Percentiles rank a stretch among this genome's conserved stretches.
These are phyloP conservation scores for Dunckerocampus dactyliophorus DNA, from an alignment of 2,113 vertebrate genomes.

Conservation along the genomic window DNA sequence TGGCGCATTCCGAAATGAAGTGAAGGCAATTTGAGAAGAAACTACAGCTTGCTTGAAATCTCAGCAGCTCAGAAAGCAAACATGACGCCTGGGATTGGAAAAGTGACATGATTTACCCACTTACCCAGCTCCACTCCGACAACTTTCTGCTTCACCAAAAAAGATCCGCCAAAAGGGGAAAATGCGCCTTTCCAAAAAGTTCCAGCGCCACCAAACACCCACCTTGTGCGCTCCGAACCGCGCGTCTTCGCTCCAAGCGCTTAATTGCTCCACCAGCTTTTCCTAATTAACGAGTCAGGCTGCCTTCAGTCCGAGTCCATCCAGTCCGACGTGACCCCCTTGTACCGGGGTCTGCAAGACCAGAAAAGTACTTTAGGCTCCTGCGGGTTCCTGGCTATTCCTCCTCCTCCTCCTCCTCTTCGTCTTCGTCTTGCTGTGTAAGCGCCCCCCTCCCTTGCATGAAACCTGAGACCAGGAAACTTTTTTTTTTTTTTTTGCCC, in stretches of 20 bases:
- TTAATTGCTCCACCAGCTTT: conserved; percentile 65
- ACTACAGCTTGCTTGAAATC: background rate
- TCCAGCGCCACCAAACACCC: conserved; percentile 7
- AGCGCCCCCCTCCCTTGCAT: conserved; percentile 48
- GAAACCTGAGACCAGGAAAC: conserved; percentile 65
- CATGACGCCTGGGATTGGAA: too few species aligned
- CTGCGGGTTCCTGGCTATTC: conserved; percentile 34
- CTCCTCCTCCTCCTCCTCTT: conserved; percentile 40
- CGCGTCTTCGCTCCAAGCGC: conserved; percentile 31
- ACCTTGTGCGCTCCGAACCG: conserved; percentile 43
- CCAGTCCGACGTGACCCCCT: conserved; percentile 54
- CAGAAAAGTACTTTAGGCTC: conserved; percentile 40
- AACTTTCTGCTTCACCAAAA: background rate
- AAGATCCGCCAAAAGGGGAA: background rate
- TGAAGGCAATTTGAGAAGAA: background rate
- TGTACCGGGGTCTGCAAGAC: conserved; percentile 46
- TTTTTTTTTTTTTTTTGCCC: conserved; percentile 7
- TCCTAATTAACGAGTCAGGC: conserved; percentile 57
- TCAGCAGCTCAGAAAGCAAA: too few species aligned
- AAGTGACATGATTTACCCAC: background rate
- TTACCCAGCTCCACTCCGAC: background rate
- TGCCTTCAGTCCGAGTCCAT: conserved; percentile 32
- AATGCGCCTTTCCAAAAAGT: background rate
- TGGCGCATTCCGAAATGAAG: conserved; percentile 20
- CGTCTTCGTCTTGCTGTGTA: conserved; percentile 26